phyloP scores from a whole-genome alignment of 2,888 invertebrate genomes.

The Eupithecia abbreviata region DNA sequence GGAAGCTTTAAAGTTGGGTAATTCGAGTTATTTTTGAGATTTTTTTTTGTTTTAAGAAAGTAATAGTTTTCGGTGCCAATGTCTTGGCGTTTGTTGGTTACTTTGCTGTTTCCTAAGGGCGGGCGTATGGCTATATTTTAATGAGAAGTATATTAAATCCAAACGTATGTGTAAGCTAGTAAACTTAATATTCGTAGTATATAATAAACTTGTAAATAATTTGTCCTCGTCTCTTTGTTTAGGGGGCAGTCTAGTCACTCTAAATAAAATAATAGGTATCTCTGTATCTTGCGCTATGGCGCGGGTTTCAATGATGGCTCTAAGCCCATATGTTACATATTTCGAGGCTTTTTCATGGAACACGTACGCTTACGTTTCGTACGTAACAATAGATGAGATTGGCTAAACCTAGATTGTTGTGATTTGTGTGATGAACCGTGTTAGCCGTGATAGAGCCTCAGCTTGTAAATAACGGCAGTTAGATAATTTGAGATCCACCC shows the following conservation, averaged over 20 bases:
- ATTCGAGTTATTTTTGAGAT: conserved; percentile 68
- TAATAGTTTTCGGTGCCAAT: conserved; percentile 60
- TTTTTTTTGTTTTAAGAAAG: conserved; percentile 54
- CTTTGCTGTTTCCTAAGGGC: conserved; percentile 58
- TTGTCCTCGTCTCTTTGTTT: conserved; percentile 58
- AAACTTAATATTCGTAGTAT: conserved; percentile 76
- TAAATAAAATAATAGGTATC: conserved; percentile 58
- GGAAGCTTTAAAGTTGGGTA: conserved; percentile 61
- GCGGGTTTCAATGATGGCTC: conserved; percentile 49
- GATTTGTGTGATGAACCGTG: not conserved
- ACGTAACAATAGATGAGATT: not conserved
- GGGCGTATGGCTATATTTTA: conserved; percentile 56
- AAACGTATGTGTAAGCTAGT: conserved; percentile 68
- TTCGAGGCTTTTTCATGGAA: conserved; percentile 1
- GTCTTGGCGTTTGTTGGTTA: conserved; percentile 53
- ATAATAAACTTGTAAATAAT: conserved; percentile 56
- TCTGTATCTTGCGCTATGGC: conserved; percentile 42
- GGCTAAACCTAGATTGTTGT: not conserved
- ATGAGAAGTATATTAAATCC: conserved; percentile 53
- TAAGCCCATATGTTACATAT: conserved; percentile 49
- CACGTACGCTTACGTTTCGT: not conserved
- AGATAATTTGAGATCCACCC: conserved; percentile 35
- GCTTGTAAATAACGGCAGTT: conserved; percentile 65
- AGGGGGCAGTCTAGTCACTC: conserved; percentile 78
- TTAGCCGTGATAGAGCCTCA: conserved; percentile 32